phyloP scores from a whole-genome alignment of 1,140 invertebrate genomes.

The Drosophila kurseongensis region DNA sequence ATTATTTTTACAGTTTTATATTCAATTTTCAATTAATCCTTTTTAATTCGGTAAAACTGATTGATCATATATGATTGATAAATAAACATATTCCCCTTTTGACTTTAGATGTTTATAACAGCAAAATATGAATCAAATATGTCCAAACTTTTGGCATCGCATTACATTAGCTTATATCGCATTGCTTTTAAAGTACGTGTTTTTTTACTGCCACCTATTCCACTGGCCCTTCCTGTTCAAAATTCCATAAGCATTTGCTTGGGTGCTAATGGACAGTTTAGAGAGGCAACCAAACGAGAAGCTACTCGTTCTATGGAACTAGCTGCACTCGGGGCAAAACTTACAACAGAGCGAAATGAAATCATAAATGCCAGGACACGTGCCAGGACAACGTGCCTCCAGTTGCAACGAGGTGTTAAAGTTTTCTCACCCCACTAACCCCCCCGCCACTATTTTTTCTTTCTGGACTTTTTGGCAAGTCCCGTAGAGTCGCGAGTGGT shows the following conservation, averaged over 20 bases:
- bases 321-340: conserved; percentile 10
- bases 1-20: too few relatives aligned
- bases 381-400: conserved; percentile 49
- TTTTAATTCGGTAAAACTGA: too few relatives aligned
- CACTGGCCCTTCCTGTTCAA: conserved; percentile 24
- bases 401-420: conserved; percentile 69
- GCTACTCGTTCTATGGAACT: conserved; percentile 21
- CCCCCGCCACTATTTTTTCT: not conserved
- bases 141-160: conserved; percentile 5
- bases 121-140: not conserved
- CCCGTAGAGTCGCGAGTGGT: conserved; percentile 33
- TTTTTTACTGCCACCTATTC: not conserved
- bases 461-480: conserved; percentile 26
- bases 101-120: not conserved
- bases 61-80: too few relatives aligned
- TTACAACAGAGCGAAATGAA: conserved; percentile 56
- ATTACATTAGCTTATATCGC: conserved; percentile 10
- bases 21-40: too few relatives aligned
- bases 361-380: conserved; percentile 78
- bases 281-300: conserved; percentile 42
- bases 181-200: conserved; percentile 10
- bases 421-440: conserved; percentile 23
- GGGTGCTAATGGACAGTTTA: conserved; percentile 71
- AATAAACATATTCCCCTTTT: too few relatives aligned
- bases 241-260: conserved; percentile 60